Conservation (phyloP, 2,113 vertebrate species). For the Trogon melanurus region DNA sequence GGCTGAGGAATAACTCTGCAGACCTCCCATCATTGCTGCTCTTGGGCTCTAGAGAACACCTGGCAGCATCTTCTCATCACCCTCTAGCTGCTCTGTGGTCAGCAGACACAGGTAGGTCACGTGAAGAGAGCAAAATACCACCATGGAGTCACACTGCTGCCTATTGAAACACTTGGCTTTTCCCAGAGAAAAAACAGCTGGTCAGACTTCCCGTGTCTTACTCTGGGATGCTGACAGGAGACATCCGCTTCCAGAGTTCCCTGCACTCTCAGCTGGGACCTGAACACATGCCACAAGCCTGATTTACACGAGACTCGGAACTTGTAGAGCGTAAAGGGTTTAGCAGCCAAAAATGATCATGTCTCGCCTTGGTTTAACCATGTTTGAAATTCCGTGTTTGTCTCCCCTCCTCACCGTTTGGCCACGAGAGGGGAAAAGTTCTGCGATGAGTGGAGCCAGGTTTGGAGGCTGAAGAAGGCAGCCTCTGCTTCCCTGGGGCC, state of each 20-base stretch:
- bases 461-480: not conserved
- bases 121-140: not conserved
- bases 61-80: not conserved
- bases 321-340: not conserved
- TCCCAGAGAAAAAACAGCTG: not conserved
- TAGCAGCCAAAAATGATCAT: not conserved
- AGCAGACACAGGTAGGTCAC: fast-evolving
- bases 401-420: not conserved
- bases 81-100: fast-evolving
- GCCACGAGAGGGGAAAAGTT: not conserved
- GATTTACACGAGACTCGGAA: not conserved
- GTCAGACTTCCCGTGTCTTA: not conserved
- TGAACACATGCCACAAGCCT: not conserved
- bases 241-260: not conserved
- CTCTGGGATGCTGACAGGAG: not conserved
- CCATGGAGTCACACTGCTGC: not conserved
- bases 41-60: fast-evolving
- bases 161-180: not conserved
- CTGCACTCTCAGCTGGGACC: not conserved
- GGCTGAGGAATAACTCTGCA: not conserved
- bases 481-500: not conserved
- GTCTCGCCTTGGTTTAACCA: not conserved
- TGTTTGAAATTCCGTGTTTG: not conserved
- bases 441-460: fast-evolving
- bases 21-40: fast-evolving